phyloP scores from a whole-genome alignment of 37 sponge, comb jelly and placozoan species.

The Cladorhizidae sp. region DNA sequence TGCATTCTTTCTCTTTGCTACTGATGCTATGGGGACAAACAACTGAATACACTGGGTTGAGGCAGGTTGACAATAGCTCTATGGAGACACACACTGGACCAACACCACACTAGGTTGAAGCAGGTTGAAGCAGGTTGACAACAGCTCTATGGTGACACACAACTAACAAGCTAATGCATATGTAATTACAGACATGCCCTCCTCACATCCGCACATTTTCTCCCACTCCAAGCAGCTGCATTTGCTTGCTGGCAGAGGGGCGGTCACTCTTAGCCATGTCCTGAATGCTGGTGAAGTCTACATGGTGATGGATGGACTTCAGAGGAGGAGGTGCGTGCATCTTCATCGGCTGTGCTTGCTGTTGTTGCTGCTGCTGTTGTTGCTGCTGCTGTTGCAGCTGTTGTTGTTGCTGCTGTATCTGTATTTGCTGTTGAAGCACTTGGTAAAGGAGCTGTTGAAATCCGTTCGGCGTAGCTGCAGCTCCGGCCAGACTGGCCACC shows the following conservation, averaged over 20 bases:
- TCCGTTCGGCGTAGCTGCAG: not conserved
- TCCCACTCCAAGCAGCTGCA: not conserved
- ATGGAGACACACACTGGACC: too few relatives aligned
- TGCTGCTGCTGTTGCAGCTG: slow-evolving; percentile 5
- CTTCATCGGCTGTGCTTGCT: not conserved
- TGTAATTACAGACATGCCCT: too few relatives aligned
- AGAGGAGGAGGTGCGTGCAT: not conserved
- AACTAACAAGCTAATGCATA: too few relatives aligned
- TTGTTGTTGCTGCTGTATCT: slow-evolving; percentile 1
- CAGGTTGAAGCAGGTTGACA: too few relatives aligned
- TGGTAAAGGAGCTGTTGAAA: slow-evolving; percentile 1
- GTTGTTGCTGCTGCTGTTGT: not conserved
- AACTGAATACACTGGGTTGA: too few relatives aligned
- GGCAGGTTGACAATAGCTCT: too few relatives aligned
- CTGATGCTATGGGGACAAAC: too few relatives aligned
- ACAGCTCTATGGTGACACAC: too few relatives aligned
- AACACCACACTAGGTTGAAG: too few relatives aligned
- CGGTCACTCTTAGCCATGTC: slow-evolving; percentile 28
- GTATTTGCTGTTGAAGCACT: slow-evolving; percentile 1
- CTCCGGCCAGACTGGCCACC: not conserved
- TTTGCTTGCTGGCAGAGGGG: not conserved
- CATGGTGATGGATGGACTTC: not conserved
- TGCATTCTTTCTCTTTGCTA: too few relatives aligned
- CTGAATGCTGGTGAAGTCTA: slow-evolving; percentile 13
- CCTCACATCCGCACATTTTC: not conserved